These are phyloP conservation scores for Neodiprion virginianus DNA, from an alignment of 1,140 invertebrate species.

Conservation along the genomic window DNA sequence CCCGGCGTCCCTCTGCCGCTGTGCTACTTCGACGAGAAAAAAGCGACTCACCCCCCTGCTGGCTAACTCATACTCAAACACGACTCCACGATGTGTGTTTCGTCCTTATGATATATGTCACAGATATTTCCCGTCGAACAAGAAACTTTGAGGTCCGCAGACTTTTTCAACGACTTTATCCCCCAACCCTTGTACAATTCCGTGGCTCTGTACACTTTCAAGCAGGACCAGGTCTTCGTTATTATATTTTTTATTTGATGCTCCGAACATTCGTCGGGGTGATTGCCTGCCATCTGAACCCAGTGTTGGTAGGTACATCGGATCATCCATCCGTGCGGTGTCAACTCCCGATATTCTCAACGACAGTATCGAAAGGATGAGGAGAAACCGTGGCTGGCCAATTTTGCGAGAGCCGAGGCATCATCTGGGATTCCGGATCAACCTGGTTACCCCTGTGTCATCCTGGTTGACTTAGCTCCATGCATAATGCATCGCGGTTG, in stretches of 20 bases:
- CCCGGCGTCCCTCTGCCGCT: too few species aligned
- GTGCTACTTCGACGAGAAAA: background rate
- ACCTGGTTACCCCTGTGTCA: constrained; percentile 1
- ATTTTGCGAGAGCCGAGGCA: background rate
- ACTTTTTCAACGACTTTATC: background rate
- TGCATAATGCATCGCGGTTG: constrained; percentile 5
- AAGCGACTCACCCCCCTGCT: background rate
- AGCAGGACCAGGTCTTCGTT: too few species aligned
- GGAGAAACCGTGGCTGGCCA: background rate
- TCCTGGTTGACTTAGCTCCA: background rate
- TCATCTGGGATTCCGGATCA: constrained; percentile 3
- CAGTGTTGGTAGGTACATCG: too few species aligned
- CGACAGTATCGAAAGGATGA: background rate
- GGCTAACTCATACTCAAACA: too few species aligned
- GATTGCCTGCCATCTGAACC: too few species aligned
- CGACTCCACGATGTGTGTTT: background rate
- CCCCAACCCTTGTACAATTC: too few species aligned
- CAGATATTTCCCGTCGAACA: background rate
- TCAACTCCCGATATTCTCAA: background rate
- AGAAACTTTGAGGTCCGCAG: background rate
- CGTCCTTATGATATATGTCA: background rate
- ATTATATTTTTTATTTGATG: too few species aligned
- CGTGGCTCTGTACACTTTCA: too few species aligned
- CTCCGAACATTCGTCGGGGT: too few species aligned
- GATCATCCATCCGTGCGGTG: background rate